Evolutionary conservation across 2,113 vertebrate genomes (phyloP).

Genomic region (Mixornis gularis): DNA sequence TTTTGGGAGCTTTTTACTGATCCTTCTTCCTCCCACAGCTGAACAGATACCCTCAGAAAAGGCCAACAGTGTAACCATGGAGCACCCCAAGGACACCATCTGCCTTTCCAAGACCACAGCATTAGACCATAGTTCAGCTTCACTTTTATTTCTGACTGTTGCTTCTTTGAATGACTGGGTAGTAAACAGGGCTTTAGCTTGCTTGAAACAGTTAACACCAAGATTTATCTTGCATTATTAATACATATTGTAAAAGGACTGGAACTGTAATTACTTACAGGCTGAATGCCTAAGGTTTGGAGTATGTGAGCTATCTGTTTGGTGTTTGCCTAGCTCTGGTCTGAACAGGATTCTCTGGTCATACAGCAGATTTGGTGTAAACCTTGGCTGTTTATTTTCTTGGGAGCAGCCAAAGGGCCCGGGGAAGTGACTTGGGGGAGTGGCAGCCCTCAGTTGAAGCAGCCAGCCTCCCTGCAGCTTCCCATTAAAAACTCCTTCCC

Average conservation of each 20-base stretch:
- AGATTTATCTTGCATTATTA: background rate
- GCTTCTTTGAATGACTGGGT: fast-evolving
- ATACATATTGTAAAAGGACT: background rate
- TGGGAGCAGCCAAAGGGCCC: background rate
- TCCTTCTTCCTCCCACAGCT: background rate
- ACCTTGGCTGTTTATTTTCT: background rate
- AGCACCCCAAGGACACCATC: background rate
- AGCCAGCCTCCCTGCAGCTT: fast-evolving
- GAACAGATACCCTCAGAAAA: background rate
- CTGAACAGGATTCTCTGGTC: background rate
- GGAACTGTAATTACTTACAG: background rate
- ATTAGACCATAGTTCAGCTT: background rate
- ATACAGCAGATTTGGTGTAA: background rate
- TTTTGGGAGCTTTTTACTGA: background rate
- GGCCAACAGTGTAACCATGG: fast-evolving
- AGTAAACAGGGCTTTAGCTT: background rate
- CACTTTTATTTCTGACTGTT: background rate
- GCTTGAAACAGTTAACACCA: background rate
- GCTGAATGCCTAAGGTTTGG: background rate
- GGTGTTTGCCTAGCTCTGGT: background rate
- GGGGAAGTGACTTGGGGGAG: fast-evolving
- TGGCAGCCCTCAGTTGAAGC: background rate
- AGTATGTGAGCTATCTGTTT: background rate
- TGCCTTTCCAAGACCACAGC: background rate
- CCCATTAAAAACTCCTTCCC: background rate